Percentiles rank a stretch among this genome's conserved stretches.
Conservation (phyloP, 2,888 invertebrate genomes). For the Mimachlamys varia region DNA sequence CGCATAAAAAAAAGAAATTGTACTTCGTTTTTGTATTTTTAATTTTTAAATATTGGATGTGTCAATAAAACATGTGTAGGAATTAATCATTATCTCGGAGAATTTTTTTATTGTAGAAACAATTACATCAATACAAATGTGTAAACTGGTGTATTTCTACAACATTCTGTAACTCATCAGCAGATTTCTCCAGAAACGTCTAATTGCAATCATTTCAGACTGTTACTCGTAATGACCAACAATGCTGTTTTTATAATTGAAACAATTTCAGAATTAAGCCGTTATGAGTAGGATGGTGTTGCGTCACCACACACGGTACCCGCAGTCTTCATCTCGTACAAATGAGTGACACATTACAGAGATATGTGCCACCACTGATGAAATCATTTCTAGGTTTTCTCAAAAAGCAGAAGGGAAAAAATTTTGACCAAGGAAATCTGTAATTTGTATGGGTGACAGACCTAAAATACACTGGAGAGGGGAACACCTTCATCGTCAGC, state of each 20-base stretch:
- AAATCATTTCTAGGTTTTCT: background rate
- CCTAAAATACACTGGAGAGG: background rate
- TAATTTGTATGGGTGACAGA: background rate
- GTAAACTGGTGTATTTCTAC: too few relatives aligned
- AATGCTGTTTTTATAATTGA: background rate
- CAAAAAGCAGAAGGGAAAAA: background rate
- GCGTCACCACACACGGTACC: background rate
- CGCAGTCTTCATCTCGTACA: background rate
- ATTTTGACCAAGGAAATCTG: background rate
- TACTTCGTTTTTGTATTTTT: too few relatives aligned
- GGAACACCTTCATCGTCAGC: background rate
- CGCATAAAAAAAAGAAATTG: background rate
- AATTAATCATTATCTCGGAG: background rate
- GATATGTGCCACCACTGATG: background rate
- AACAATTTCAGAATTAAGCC: background rate
- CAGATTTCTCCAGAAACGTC: background rate
- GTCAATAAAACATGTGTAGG: background rate
- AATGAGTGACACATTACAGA: background rate
- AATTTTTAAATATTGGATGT: background rate
- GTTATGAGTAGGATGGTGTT: background rate
- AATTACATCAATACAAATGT: too few relatives aligned
- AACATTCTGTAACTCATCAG: background rate
- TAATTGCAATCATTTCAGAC: background rate
- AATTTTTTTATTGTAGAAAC: background rate
- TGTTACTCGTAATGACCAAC: background rate